phyloP scores from a whole-genome alignment of 2,797 vertebrate genomes.

The Cynopterus sphinx region DNA sequence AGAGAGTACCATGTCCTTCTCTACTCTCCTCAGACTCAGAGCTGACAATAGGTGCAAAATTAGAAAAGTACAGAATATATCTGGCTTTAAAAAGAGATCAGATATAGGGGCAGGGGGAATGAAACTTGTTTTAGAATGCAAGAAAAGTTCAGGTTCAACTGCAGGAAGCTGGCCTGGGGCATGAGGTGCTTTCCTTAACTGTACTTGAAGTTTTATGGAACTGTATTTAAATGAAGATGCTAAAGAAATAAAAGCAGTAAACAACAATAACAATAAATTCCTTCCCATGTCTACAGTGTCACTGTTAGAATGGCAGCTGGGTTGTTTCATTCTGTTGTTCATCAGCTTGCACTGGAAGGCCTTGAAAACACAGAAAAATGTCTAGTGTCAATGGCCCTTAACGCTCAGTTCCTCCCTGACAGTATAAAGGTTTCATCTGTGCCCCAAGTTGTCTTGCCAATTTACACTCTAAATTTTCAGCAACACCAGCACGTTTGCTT shows the following conservation, averaged over 20 bases:
- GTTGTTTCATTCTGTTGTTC: not conserved
- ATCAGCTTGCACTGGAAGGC: not conserved
- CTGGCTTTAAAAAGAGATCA: not conserved
- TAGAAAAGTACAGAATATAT: not conserved
- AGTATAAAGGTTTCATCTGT: not conserved
- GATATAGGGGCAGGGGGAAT: not conserved
- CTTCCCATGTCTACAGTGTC: not conserved
- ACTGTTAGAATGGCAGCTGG: not conserved
- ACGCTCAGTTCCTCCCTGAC: not conserved
- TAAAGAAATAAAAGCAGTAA: not conserved
- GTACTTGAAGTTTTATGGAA: not conserved
- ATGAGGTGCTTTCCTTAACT: not conserved
- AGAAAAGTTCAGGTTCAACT: not conserved
- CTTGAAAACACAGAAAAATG: not conserved
- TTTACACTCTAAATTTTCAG: not conserved
- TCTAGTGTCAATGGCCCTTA: not conserved
- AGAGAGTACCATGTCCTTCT: not conserved
- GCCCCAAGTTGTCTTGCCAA: not conserved
- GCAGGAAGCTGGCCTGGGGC: not conserved
- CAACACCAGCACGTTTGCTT: constrained; percentile 9
- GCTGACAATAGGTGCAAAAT: not conserved
- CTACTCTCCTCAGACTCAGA: not conserved
- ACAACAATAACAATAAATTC: not conserved
- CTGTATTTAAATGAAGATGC: not conserved
- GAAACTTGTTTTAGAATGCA: not conserved